Evolutionary conservation across 2,113 vertebrate genomes (phyloP), one percentile per base, ranked within the genome.

Genomic region (Catagonus wagneri): DNA sequence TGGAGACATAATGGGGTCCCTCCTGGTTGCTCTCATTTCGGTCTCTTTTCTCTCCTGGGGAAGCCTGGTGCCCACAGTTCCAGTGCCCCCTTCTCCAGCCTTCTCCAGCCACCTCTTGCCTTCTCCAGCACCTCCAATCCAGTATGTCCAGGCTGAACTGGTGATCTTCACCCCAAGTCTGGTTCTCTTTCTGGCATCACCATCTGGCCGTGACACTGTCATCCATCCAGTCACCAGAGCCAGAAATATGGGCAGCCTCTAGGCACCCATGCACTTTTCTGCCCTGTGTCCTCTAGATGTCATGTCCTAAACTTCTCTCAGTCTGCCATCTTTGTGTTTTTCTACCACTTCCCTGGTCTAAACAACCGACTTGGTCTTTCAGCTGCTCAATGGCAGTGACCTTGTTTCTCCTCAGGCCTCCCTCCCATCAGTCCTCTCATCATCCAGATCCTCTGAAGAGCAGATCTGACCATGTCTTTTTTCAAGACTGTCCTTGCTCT

Each of bases 341-440:
- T 85, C 32, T 74, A 50, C 78, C 63, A 19, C 61, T 60, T 25
- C 34, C 6, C 23, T 32, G 4, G 2, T 65, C 66, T 89, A 13
- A 56, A 39, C 1, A 0, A 32, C 6, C 1, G 0, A 32, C 6
- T 0, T 16, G 2, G 15, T 54, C 19, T 78, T 83, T 92, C 5
- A 17, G 56, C 66, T 85, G 29, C 52, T 72, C 60, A 39, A 19
- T 25, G 19, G 13, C 17, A 36, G 36, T 19, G 22, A 9, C 61
- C 27, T 52, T 63, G 22, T 39, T 10, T 71, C 69, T 60, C 1
- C 29, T 78, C 44, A 72, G 89, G n/a, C 84, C 56, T 94, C 14
- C n/a, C 27, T 74, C 25, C 14, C 16, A 1, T 85, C 54, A 6
- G 1, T 71, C 20, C 25, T 23, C 0, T 1, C 22, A 14, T 76